A percentile compares a stretch with the other conserved stretches of the same genome.
Conservation (phyloP, 2,113 vertebrate species). For the Alces alces region DNA sequence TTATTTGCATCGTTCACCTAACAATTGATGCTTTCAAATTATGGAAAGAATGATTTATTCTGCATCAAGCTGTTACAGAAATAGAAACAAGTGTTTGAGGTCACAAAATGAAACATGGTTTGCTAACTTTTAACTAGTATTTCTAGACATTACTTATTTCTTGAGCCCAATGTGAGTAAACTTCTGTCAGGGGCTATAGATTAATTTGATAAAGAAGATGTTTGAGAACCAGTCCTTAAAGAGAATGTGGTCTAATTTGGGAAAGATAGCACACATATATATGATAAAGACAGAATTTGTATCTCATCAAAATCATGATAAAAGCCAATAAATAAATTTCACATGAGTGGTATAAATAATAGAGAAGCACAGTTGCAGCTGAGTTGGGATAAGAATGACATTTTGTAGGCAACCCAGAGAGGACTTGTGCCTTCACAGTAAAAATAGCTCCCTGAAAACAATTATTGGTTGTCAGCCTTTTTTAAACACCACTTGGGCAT, state of each 20-base stretch:
- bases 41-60: neutral
- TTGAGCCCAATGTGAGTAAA: neutral
- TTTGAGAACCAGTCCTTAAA: neutral
- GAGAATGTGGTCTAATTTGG: neutral
- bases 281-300: neutral
- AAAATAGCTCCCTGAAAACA: constrained; percentile 2
- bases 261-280: neutral
- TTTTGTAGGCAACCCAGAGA: neutral
- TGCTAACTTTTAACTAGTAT: neutral
- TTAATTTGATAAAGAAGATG: constrained; percentile 13
- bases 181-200: neutral
- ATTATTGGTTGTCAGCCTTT: neutral
- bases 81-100: neutral
- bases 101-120: neutral
- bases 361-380: neutral
- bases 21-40: neutral
- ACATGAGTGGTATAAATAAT: neutral
- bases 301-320: neutral
- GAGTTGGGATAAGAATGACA: neutral
- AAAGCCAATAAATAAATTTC: neutral
- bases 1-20: neutral
- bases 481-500: neutral
- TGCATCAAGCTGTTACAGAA: neutral
- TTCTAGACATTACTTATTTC: constrained; percentile 12
- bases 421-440: neutral